Conservation (phyloP, 2,888 invertebrate genomes). For the Hanleya hanleyi region DNA sequence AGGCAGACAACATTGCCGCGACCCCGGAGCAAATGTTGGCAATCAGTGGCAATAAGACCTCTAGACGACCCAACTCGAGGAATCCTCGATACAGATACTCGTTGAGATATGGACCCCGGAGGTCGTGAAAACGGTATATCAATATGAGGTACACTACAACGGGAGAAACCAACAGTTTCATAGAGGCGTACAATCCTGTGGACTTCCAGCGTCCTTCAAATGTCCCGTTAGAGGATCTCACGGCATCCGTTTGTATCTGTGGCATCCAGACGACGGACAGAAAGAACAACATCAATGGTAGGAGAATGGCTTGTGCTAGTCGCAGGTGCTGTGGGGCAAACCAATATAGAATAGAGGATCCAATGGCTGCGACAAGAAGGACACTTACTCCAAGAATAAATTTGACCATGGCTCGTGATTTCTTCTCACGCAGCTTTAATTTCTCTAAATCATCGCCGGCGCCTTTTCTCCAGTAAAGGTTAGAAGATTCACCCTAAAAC, state of each 20-base stretch:
- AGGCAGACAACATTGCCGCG: slow-evolving; percentile 31
- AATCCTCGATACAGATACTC: slow-evolving; percentile 33
- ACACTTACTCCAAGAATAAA: slow-evolving; percentile 29
- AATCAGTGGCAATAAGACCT: slow-evolving; percentile 40
- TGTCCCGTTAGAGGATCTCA: slow-evolving; percentile 32
- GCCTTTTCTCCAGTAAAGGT: not conserved
- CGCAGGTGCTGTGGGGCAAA: slow-evolving; percentile 34
- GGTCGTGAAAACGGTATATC: slow-evolving; percentile 37
- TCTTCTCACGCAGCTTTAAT: not conserved
- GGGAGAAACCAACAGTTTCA: slow-evolving; percentile 35
- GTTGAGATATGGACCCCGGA: slow-evolving; percentile 36
- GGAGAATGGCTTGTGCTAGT: slow-evolving; percentile 38
- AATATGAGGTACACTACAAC: slow-evolving; percentile 37
- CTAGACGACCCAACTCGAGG: slow-evolving; percentile 26
- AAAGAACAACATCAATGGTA: slow-evolving; percentile 38
- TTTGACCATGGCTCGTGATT: slow-evolving; percentile 7
- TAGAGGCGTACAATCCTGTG: slow-evolving; percentile 39
- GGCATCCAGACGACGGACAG: slow-evolving; percentile 44
- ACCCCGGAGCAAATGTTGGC: slow-evolving; percentile 35
- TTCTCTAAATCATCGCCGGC: not conserved
- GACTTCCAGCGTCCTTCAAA: slow-evolving; percentile 37
- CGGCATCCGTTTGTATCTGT: slow-evolving; percentile 36
- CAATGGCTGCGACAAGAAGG: slow-evolving; percentile 34
- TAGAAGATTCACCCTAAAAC: not conserved
- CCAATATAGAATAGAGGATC: slow-evolving; percentile 33